phyloP scores from a whole-genome alignment of 2,113 vertebrate genomes.

The Anguilla rostrata region DNA sequence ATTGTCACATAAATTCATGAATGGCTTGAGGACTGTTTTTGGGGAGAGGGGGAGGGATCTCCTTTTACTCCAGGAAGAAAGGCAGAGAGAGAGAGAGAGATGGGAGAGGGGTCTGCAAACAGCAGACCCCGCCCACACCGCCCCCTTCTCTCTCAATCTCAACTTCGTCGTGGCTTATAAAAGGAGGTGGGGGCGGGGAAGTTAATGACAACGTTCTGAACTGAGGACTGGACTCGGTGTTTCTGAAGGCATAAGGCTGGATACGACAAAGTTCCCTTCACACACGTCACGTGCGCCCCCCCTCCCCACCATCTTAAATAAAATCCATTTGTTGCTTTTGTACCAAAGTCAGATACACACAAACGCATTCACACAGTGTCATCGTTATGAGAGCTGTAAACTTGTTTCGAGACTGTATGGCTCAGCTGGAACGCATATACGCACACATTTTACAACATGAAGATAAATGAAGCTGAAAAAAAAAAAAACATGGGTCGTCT shows the following conservation, averaged over 20 bases:
- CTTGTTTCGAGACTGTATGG: conserved; percentile 31
- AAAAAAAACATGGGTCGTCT: conserved; percentile 1
- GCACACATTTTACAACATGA: conserved; percentile 14
- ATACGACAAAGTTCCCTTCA: conserved; percentile 30
- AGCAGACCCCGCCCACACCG: background rate
- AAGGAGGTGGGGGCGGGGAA: background rate
- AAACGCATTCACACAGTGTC: conserved; percentile 14
- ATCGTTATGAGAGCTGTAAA: conserved; percentile 26
- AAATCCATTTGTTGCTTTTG: conserved; percentile 40
- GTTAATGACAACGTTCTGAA: background rate
- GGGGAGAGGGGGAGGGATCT: background rate
- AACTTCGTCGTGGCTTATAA: conserved; percentile 7
- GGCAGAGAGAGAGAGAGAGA: background rate
- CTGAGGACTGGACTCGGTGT: conserved; percentile 16
- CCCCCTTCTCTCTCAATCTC: conserved; percentile 14
- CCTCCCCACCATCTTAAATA: conserved; percentile 8
- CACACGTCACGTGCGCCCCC: conserved; percentile 21
- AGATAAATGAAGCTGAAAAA: background rate
- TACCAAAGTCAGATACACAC: conserved; percentile 24
- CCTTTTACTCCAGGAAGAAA: background rate
- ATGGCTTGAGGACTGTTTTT: conserved; percentile 31
- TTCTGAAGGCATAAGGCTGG: conserved; percentile 39
- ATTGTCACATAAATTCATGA: conserved; percentile 39
- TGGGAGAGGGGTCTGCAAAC: background rate
- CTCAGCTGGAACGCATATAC: conserved; percentile 28